Evolutionary conservation across 92 coral and sea anemone genomes (phyloP).

Genomic region (Diadumene lineata): DNA sequence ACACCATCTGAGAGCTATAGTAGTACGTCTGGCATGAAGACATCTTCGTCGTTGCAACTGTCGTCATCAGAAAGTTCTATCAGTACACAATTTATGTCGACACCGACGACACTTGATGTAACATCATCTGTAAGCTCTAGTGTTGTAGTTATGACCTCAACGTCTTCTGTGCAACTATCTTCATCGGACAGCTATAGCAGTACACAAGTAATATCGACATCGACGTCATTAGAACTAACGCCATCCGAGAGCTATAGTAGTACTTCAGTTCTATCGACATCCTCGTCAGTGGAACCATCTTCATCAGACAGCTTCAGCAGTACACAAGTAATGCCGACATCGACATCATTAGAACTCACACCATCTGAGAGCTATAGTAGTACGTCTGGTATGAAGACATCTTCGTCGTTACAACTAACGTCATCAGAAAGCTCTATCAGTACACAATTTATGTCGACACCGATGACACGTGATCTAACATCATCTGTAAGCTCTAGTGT

Average conservation of each 20-base stretch:
- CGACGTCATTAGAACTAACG: background rate
- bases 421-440: background rate
- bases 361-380: background rate
- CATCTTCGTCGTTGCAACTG: background rate
- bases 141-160: background rate
- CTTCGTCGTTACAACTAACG: background rate
- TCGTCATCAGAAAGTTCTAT: background rate
- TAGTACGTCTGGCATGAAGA: background rate
- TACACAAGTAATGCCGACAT: background rate
- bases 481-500: background rate
- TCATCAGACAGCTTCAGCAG: background rate
- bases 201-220: too few species aligned
- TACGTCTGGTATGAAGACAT: background rate
- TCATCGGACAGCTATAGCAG: background rate
- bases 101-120: background rate
- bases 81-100: background rate
- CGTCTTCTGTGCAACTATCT: background rate
- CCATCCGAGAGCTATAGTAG: background rate
- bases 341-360: background rate
- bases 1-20: background rate
- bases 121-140: background rate
- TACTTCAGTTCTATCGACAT: background rate
- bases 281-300: background rate
- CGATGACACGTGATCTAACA: background rate
- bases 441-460: background rate